Evolutionary conservation across 37 sponge, comb jelly and placozoan genomes (phyloP).

Genomic region (Spongia lamella): DNA sequence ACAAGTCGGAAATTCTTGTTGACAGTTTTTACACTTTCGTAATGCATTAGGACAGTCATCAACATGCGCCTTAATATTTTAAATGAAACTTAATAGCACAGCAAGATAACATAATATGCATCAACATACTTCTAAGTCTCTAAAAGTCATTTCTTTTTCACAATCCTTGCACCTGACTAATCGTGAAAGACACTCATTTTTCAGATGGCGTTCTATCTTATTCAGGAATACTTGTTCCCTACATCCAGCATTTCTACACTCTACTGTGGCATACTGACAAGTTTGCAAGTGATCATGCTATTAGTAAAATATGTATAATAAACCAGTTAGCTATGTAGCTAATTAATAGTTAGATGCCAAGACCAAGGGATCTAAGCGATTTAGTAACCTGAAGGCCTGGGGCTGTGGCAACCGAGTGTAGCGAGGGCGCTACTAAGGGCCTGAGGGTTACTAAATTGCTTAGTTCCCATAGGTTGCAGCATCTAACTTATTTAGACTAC

Average conservation of each 20-base stretch:
- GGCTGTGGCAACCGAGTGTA: too few relatives aligned
- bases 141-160: not conserved
- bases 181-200: slow-evolving; percentile 34
- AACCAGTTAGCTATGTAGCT: too few relatives aligned
- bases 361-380: too few relatives aligned
- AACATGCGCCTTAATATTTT: slow-evolving; percentile 31
- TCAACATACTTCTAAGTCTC: slow-evolving; percentile 25
- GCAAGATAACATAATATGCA: not conserved
- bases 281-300: not conserved
- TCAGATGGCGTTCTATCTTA: slow-evolving; percentile 28
- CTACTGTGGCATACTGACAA: slow-evolving; percentile 42
- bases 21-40: slow-evolving; percentile 25
- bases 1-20: not conserved
- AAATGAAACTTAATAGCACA: not conserved
- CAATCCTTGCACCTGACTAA: slow-evolving; percentile 45
- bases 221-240: not conserved
- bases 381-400: too few relatives aligned
- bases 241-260: slow-evolving; percentile 53
- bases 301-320: too few relatives aligned
- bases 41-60: slow-evolving; percentile 11
- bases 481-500: too few relatives aligned
- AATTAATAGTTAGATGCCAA: too few relatives aligned
- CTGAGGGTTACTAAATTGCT: too few relatives aligned
- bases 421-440: too few relatives aligned
- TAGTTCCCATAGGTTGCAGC: too few relatives aligned